Conservation (phyloP, 2,888 invertebrate genomes). For the Unio pictorum region DNA sequence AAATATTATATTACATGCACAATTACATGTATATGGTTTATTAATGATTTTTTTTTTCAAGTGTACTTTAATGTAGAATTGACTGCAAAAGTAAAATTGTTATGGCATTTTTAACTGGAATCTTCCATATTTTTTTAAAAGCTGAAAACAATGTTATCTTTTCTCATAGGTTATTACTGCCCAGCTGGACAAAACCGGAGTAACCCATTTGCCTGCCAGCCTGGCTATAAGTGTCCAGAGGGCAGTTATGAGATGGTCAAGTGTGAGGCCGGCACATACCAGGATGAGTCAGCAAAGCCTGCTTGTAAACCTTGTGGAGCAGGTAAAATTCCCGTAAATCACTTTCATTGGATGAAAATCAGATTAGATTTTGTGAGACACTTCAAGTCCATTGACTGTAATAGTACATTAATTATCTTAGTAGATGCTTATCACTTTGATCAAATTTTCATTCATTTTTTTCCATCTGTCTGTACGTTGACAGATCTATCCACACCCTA, state of each 20-base stretch:
- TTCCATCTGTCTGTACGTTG: background rate
- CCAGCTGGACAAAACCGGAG: constrained; percentile 62
- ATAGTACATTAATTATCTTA: no score
- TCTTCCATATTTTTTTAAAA: background rate
- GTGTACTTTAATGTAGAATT: no score
- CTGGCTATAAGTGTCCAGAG: constrained; percentile 62
- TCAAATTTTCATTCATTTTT: no score
- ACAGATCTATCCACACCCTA: background rate
- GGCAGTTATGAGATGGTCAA: constrained; percentile 55
- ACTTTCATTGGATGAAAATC: background rate
- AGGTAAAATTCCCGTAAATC: constrained; percentile 42
- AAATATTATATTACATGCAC: no score
- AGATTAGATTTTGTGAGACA: no score
- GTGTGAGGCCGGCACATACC: constrained; percentile 66
- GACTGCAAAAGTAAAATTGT: no score
- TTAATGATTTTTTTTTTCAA: no score
- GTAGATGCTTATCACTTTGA: no score
- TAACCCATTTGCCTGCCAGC: constrained; percentile 54
- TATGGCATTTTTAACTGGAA: no score
- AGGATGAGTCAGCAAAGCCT: constrained; percentile 58
- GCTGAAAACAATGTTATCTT: background rate
- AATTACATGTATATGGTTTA: no score
- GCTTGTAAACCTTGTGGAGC: constrained; percentile 62
- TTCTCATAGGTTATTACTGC: constrained; percentile 66
- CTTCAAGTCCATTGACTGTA: no score